Conservation (phyloP, 1,140 invertebrate genomes). For the Philopotamus ludificatus region DNA sequence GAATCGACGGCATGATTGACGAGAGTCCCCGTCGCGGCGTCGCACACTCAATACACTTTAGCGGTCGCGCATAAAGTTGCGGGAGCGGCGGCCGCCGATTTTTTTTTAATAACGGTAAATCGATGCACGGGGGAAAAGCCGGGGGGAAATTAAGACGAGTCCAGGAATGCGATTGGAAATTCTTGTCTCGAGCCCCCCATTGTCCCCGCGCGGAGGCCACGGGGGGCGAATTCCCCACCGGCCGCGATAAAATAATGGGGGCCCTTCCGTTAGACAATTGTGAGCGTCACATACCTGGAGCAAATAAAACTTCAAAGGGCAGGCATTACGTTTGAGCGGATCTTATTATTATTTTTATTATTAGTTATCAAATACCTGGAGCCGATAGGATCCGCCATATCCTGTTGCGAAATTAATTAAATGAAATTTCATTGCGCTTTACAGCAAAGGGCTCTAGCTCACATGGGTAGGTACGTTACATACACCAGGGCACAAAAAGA, state of each 20-base stretch:
- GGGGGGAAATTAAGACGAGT: conserved; percentile 5
- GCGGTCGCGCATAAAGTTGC: too few relatives aligned
- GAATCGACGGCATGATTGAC: background rate
- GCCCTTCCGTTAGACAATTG: background rate
- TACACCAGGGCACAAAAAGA: too few relatives aligned
- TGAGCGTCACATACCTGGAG: background rate
- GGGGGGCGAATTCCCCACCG: background rate
- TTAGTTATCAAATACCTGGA: too few relatives aligned
- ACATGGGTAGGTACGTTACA: too few relatives aligned
- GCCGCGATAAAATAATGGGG: conserved; percentile 28
- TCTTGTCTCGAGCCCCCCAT: conserved; percentile 11
- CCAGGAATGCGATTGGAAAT: conserved; percentile 30
- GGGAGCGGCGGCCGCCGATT: background rate
- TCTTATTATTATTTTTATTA: too few relatives aligned
- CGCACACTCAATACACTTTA: too few relatives aligned
- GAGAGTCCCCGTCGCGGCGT: too few relatives aligned
- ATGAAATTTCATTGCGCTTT: too few relatives aligned
- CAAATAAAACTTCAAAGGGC: conserved; percentile 15
- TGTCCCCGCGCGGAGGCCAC: background rate
- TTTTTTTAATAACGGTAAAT: conserved; percentile 12
- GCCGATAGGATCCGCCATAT: too few relatives aligned
- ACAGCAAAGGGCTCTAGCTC: too few relatives aligned
- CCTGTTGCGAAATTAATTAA: too few relatives aligned
- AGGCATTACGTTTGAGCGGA: background rate
- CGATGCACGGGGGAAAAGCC: background rate